These are phyloP conservation scores for Chroicocephalus ridibundus DNA, from an alignment of 2,113 vertebrate species.

Conservation along the genomic window DNA sequence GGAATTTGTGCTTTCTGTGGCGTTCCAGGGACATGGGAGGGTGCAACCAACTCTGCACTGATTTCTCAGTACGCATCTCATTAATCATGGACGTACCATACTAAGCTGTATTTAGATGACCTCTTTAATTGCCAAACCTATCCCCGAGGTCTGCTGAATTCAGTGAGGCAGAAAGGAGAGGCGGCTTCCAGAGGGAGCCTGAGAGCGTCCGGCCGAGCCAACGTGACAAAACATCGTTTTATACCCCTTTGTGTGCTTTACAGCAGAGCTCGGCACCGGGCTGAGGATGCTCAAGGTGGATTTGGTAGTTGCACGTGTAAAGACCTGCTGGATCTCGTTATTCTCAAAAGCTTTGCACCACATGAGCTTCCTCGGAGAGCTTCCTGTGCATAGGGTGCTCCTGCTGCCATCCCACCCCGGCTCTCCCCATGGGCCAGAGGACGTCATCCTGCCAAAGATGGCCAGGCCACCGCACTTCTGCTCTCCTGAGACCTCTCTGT, in stretches of 20 bases:
- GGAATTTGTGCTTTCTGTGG: background rate
- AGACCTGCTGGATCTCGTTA: background rate
- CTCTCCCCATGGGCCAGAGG: background rate
- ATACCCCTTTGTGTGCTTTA: background rate
- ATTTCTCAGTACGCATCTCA: background rate
- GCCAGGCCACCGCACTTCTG: background rate
- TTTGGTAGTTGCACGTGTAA: background rate
- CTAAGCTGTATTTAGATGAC: background rate
- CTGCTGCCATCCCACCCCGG: background rate
- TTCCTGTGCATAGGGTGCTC: background rate
- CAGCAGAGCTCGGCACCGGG: background rate
- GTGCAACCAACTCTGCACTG: background rate
- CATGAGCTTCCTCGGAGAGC: background rate
- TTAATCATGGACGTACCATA: background rate
- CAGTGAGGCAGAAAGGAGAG: background rate
- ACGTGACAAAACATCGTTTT: rapidly evolving
- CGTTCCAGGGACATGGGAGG: background rate
- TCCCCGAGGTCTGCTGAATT: background rate
- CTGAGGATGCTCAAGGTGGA: background rate
- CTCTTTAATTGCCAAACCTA: background rate
- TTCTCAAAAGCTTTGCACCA: background rate
- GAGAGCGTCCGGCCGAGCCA: background rate
- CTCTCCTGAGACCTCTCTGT: background rate
- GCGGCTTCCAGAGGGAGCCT: background rate
- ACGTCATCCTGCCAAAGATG: background rate